These are phyloP conservation scores for Gasterosteus nipponicus DNA, from an alignment of 2,113 vertebrate species.

Conservation along the genomic window DNA sequence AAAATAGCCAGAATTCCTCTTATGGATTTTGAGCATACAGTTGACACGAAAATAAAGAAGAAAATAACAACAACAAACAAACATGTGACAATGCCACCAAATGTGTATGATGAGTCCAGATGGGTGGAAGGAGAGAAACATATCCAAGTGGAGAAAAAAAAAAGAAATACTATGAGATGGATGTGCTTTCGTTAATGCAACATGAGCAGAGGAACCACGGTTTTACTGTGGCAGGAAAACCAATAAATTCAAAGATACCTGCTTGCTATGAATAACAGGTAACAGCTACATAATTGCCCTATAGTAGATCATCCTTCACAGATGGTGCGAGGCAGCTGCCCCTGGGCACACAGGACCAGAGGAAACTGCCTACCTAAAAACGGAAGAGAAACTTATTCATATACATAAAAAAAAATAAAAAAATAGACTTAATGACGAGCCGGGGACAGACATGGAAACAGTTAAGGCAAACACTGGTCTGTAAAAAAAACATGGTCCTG, in stretches of 20 bases:
- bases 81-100: slow-evolving; percentile 84
- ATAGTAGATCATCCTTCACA: slow-evolving; percentile 84
- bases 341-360: slow-evolving; percentile 50
- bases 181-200: slow-evolving; percentile 75
- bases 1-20: slow-evolving; percentile 98
- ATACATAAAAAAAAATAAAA: slow-evolving; percentile 51
- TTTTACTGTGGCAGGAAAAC: slow-evolving; percentile 71
- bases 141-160: slow-evolving; percentile 66
- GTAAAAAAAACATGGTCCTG: slow-evolving; percentile 74
- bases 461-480: slow-evolving; percentile 80
- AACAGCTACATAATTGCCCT: slow-evolving; percentile 84
- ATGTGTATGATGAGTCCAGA: slow-evolving; percentile 71
- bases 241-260: slow-evolving; percentile 75
- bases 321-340: slow-evolving; percentile 74
- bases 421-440: slow-evolving; percentile 81
- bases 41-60: slow-evolving; percentile 84
- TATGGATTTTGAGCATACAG: slow-evolving; percentile 94
- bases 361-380: slow-evolving; percentile 66
- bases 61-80: slow-evolving; percentile 33
- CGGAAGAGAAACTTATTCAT: slow-evolving; percentile 64
- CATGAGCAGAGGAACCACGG: slow-evolving; percentile 71
- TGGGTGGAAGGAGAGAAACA: slow-evolving; percentile 70
- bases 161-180: slow-evolving; percentile 76
- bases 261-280: slow-evolving; percentile 79
- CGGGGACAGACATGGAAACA: slow-evolving; percentile 80